phyloP scores from a whole-genome alignment of 2,797 vertebrate species.

The Onychomys leucogaster region DNA sequence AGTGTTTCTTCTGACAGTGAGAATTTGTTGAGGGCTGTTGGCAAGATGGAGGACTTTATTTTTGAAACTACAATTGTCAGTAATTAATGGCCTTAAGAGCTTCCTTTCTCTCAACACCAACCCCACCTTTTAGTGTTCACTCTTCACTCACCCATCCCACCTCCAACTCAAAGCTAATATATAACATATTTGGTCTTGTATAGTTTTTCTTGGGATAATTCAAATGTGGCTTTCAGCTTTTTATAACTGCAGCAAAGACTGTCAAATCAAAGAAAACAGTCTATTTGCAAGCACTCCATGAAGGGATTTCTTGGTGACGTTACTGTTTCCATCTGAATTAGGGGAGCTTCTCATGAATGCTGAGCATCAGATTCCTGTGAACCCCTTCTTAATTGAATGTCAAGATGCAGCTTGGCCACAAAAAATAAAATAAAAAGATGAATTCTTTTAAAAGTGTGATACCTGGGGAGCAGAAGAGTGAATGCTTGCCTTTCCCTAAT shows the following conservation, averaged over 20 bases:
- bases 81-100: constrained; percentile 73
- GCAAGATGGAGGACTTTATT: constrained; percentile 83
- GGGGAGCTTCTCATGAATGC: constrained; percentile 7
- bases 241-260: constrained; percentile 49
- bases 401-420: constrained; percentile 60
- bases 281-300: constrained; percentile 35
- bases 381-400: constrained; percentile 72
- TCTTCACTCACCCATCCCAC: background rate
- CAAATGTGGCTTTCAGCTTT: constrained; percentile 66
- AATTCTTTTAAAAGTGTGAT: background rate
- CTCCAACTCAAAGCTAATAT: constrained; percentile 54
- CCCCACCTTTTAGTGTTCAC: background rate
- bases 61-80: constrained; percentile 82
- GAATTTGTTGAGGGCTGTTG: constrained; percentile 87
- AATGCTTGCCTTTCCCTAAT: background rate
- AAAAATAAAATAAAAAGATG: background rate
- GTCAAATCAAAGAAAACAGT: constrained; percentile 51
- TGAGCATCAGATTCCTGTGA: constrained; percentile 53
- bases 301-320: constrained; percentile 48
- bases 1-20: constrained; percentile 85
- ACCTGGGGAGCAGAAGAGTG: constrained; percentile 47
- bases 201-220: constrained; percentile 69
- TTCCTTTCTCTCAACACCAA: constrained; percentile 51
- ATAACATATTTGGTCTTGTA: constrained; percentile 65
- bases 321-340: constrained; percentile 54